phyloP scores from a whole-genome alignment of 2,113 vertebrate species.

The Bubo bubo region DNA sequence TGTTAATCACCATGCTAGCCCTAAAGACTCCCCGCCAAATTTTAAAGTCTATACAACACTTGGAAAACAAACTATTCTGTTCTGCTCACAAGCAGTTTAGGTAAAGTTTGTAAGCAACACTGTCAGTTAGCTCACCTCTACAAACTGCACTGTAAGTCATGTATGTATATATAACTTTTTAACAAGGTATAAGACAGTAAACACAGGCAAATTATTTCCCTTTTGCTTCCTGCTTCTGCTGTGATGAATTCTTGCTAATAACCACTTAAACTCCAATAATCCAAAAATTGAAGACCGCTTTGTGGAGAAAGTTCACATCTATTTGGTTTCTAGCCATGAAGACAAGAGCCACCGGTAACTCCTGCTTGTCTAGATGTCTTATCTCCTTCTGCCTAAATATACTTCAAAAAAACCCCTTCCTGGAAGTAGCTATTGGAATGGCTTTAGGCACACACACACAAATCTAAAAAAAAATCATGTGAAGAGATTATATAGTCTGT shows the following conservation, averaged over 20 bases:
- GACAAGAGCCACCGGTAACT: background rate
- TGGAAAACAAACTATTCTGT: background rate
- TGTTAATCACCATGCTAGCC: background rate
- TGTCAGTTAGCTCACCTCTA: background rate
- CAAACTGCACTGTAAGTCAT: background rate
- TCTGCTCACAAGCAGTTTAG: background rate
- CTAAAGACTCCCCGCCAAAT: background rate
- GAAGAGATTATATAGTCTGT: background rate
- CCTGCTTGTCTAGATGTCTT: background rate
- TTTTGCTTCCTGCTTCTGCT: background rate
- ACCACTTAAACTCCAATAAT: background rate
- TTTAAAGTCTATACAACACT: background rate
- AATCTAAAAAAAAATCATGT: too few relatives aligned
- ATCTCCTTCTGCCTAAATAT: background rate
- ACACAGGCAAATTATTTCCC: background rate
- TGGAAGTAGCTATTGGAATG: background rate
- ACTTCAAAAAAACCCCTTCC: background rate
- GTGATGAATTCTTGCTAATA: background rate
- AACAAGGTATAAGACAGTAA: background rate
- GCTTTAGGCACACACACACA: background rate
- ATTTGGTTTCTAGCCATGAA: background rate
- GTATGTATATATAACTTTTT: rapidly evolving
- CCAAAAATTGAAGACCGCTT: background rate
- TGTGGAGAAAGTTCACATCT: rapidly evolving
- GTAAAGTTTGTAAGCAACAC: background rate